Conservation (phyloP, 2,888 invertebrate species). For the Hirtodrosophila trivittata region DNA sequence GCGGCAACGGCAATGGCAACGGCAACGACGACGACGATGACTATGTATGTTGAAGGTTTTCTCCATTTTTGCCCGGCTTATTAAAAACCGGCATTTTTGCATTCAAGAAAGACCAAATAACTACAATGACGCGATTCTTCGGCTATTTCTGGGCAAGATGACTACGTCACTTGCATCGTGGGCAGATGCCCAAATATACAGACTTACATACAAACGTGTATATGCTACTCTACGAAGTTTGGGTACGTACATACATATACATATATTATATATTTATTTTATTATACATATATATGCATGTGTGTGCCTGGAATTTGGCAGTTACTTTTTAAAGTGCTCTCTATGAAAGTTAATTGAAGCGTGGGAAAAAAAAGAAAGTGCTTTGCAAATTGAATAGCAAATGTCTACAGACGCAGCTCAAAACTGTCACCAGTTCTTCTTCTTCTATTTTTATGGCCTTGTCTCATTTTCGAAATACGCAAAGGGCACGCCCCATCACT, state of each 20-base stretch:
- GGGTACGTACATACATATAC: background rate
- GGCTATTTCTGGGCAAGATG: slow-evolving; percentile 53
- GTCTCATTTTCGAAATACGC: slow-evolving; percentile 24
- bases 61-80: slow-evolving; percentile 67
- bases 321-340: slow-evolving; percentile 40
- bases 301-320: slow-evolving; percentile 32
- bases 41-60: slow-evolving; percentile 61
- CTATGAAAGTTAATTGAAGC: slow-evolving; percentile 51
- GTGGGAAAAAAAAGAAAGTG: slow-evolving; percentile 75
- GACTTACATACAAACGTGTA: slow-evolving; percentile 8
- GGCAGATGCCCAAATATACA: slow-evolving; percentile 23
- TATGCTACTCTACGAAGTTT: too few relatives aligned
- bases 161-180: slow-evolving; percentile 58
- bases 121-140: slow-evolving; percentile 68
- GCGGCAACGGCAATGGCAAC: background rate
- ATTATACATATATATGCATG: background rate
- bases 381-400: slow-evolving; percentile 50
- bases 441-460: slow-evolving; percentile 5
- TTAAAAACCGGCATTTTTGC: slow-evolving; percentile 66
- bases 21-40: slow-evolving; percentile 2
- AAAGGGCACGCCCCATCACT: slow-evolving; percentile 30
- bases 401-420: slow-evolving; percentile 11
- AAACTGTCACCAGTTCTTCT: slow-evolving; percentile 39
- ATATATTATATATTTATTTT: background rate
- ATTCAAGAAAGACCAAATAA: slow-evolving; percentile 54